These are phyloP conservation scores for Lagopus muta DNA, from an alignment of 2,113 vertebrate genomes.

Conservation along the genomic window DNA sequence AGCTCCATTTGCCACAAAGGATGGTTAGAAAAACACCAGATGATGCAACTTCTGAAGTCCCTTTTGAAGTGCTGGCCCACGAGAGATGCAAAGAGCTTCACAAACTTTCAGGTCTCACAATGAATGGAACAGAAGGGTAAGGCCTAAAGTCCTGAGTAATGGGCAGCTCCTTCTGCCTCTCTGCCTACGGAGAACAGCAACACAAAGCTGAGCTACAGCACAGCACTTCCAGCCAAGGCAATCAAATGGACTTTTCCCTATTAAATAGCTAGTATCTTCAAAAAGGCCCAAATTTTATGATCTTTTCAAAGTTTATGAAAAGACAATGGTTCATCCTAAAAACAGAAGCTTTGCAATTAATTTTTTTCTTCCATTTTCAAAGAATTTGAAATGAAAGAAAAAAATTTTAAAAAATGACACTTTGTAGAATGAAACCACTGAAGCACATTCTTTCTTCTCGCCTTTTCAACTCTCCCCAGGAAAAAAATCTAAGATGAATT, in stretches of 20 bases:
- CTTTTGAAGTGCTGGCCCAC: not conserved
- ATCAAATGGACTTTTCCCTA: not conserved
- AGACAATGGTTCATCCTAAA: not conserved
- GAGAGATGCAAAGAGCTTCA: not conserved
- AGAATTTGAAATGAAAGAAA: not conserved
- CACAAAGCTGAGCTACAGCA: not conserved
- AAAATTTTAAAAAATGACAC: not conserved
- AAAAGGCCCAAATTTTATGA: not conserved
- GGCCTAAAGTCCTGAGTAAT: not conserved
- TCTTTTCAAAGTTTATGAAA: not conserved
- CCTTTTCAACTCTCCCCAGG: not conserved
- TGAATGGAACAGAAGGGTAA: not conserved
- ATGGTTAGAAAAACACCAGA: not conserved
- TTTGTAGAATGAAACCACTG: not conserved
- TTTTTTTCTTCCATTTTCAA: not conserved
- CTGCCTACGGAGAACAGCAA: not conserved
- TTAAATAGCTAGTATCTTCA: not conserved
- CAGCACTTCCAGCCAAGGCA: not conserved
- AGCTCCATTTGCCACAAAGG: not conserved
- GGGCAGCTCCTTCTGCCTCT: not conserved
- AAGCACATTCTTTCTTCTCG: not conserved
- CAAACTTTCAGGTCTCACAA: not conserved
- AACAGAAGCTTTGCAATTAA: not conserved
- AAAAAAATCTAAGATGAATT: not conserved
- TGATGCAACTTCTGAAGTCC: not conserved